Conservation (phyloP, 1,140 invertebrate species). For the Drosophila ironensis region DNA sequence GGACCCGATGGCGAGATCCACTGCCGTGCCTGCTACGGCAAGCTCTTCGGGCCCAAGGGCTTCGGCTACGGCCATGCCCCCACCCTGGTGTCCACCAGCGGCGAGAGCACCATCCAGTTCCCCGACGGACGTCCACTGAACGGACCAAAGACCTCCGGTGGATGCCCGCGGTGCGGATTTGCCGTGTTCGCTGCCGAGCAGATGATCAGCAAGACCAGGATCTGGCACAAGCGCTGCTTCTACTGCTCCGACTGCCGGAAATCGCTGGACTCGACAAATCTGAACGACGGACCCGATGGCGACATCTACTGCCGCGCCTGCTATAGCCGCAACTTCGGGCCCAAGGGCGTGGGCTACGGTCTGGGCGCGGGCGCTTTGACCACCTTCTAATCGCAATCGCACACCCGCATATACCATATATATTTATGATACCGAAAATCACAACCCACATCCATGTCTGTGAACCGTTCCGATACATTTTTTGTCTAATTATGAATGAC, state of each 20-base stretch:
- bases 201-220: constrained; percentile 95
- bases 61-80: constrained; percentile 94
- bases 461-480: constrained; percentile 56
- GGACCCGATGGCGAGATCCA: constrained; percentile 94
- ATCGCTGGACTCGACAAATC: constrained; percentile 94
- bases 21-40: constrained; percentile 93
- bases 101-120: constrained; percentile 87
- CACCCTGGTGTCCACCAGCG: constrained; percentile 90
- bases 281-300: constrained; percentile 95
- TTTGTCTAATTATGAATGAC: constrained; percentile 31
- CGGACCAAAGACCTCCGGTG: constrained; percentile 83
- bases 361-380: constrained; percentile 93
- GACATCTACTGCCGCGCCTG: constrained; percentile 97
- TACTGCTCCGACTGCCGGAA: constrained; percentile 95
- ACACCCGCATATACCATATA: neutral
- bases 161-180: constrained; percentile 93
- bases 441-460: constrained; percentile 27
- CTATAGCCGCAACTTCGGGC: constrained; percentile 95
- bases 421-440: constrained; percentile 2
- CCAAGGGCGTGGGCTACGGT: constrained; percentile 95
- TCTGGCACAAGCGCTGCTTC: constrained; percentile 98
- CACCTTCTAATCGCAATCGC: constrained; percentile 86
- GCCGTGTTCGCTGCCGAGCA: constrained; percentile 96
- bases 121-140: constrained; percentile 84
- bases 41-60: constrained; percentile 94